Evolutionary conservation across 35 echinoderm and acorn worm species (phyloP).

Genomic region (Ophiothrix spiculata): DNA sequence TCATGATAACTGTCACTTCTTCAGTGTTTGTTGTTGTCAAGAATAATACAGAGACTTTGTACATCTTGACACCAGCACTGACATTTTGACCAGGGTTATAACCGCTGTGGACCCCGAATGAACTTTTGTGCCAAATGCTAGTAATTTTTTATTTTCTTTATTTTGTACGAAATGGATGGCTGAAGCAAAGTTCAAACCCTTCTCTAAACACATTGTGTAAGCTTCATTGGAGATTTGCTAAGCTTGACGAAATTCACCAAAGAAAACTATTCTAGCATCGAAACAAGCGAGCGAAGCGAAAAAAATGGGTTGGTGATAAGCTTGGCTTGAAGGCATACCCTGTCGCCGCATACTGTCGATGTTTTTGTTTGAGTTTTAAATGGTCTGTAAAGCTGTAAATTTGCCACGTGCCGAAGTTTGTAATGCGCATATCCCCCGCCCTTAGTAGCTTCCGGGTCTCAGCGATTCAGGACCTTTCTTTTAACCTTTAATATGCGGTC

Average conservation of each 20-base stretch:
- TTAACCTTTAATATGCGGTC: too few relatives aligned
- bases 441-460: neutral
- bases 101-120: neutral
- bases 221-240: neutral
- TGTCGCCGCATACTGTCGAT: neutral
- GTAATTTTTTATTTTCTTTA: neutral
- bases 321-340: neutral
- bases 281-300: neutral
- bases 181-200: neutral
- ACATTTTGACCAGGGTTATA: neutral
- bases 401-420: neutral
- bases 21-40: too few relatives aligned
- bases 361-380: constrained; percentile 7
- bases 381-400: neutral
- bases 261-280: too few relatives aligned
- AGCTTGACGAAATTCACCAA: too few relatives aligned
- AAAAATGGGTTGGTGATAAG: neutral
- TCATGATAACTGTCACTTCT: too few relatives aligned
- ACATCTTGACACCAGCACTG: too few relatives aligned
- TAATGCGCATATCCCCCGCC: neutral
- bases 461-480: neutral
- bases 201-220: neutral
- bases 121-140: neutral
- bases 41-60: too few relatives aligned
- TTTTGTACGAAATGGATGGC: neutral